Base-by-base conservation (phyloP, 1,140 invertebrate species). In the Nasonia longicornis region DNA sequence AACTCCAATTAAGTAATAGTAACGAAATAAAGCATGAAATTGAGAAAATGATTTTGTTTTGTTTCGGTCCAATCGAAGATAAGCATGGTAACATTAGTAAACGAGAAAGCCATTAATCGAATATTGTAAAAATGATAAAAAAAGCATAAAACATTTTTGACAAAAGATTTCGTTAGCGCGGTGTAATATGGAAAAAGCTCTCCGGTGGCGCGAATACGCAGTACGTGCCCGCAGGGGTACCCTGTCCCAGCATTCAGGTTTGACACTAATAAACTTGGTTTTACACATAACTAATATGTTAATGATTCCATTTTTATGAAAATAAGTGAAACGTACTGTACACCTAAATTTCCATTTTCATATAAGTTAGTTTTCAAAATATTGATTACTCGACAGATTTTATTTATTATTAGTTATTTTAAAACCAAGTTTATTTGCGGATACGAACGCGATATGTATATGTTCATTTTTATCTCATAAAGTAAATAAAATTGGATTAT, bases 231-330 rank as follows among this genome's bases (percentile, higher is more conserved):
- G 94, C 95, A 96, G 96, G 93, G 95, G 95, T 96, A 96, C 96
- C 96, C 96, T 97, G 96, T 97, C 96, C 96, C 96, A 97, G 97
- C 96, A 97, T 97, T 97, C 96, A 97, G 96, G 96, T 96, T 95
- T 94, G 81, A 89, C 83, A 84, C 88, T 88, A 86, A 87, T 84
- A 86, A 90, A 87, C 88, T 89, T 87, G 88, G 87, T 88, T 87
- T 82, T 84, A 82, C 52, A 64, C 0, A 67, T 29, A 31, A 67
- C 29, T 16, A 2, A 31, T 29, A 14, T 67, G 66, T 77, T 63
- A n/a, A 16, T 48, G n/a, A 4, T 58, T n/a, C 0, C 16, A 58
- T 20, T 1, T 14, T 16, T 16, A 52, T 16, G 7, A 58, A 58
- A n/a, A 58, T 20, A 58, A 20, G 7, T 58, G 4, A 20, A 58